These are phyloP conservation scores for Tricholauxania praeusta DNA, from an alignment of 2,888 invertebrate species.

Conservation along the genomic window DNA sequence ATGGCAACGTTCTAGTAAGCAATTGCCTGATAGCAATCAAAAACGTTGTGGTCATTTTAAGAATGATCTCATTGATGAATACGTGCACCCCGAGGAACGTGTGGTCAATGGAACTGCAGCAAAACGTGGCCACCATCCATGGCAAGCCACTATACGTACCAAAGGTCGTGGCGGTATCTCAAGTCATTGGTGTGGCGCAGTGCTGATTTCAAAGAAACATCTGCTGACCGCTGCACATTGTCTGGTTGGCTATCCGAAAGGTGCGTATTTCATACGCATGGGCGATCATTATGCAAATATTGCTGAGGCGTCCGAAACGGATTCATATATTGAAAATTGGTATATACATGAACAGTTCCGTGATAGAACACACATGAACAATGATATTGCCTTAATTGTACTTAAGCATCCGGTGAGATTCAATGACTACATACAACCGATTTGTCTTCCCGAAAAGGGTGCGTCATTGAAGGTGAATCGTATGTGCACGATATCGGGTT, in stretches of 20 bases:
- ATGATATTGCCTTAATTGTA: constrained; percentile 80
- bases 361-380: constrained; percentile 75
- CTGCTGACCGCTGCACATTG: constrained; percentile 82
- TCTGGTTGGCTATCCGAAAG: constrained; percentile 75
- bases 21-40: constrained; percentile 55
- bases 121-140: constrained; percentile 77
- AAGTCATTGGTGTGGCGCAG: constrained; percentile 82
- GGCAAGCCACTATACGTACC: constrained; percentile 80
- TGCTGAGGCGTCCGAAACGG: constrained; percentile 77
- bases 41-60: constrained; percentile 71
- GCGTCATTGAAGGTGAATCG: constrained; percentile 71
- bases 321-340: constrained; percentile 77
- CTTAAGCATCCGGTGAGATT: constrained; percentile 74
- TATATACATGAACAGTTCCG: constrained; percentile 78
- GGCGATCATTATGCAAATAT: constrained; percentile 82
- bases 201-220: constrained; percentile 74
- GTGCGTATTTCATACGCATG: constrained; percentile 76
- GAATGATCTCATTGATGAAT: constrained; percentile 62
- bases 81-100: constrained; percentile 69
- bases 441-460: constrained; percentile 76
- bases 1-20: constrained; percentile 63
- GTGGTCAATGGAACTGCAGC: constrained; percentile 75
- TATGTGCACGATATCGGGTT: constrained; percentile 85
- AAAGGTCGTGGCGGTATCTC: constrained; percentile 71
- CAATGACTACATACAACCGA: constrained; percentile 78